Evolutionary conservation across 2,797 vertebrate genomes (phyloP), one percentile per base, ranked within the genome.

Genomic region (Chelmon rostratus): DNA sequence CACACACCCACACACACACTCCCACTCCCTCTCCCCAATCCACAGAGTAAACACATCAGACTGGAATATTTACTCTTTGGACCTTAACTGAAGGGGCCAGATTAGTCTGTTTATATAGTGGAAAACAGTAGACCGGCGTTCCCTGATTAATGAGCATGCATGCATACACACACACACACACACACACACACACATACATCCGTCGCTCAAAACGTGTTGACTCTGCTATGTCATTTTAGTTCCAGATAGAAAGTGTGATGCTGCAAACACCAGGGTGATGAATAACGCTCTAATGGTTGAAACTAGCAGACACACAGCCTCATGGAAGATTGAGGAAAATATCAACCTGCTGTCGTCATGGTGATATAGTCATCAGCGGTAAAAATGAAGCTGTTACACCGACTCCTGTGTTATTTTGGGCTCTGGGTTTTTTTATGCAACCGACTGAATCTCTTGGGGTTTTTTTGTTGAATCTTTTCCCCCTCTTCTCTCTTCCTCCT

Each of bases 71-170:
- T 86, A 87, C 71, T 73, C 50, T 79, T 33, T 75, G 68, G 73
- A 78, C 80, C 52, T 69, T 38, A 67, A 75, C 83, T 81, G 76
- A 83, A 79, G 68, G 77, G 59, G 70, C 56, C 63, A 82, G 89
- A 91, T 89, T 82, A 89, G 74, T 64, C n/a, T 85, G 85, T 90
- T 91, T 91, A 85, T 81, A 68, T 40, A 86, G 75, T 47, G 68
- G 50, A 71, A 81, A 81, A 85, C 74, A 70, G 75, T 72, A 80
- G 78, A 70, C 37, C 65, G 65, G 79, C 78, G 56, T 66, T 72
- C 18, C 16, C 49, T 56, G 67, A 80, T 78, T 90, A 85, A 87
- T 76, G 69, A 84, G 64, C 56, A 58, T 19, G 65, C 63, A 53
- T 16, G 19, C 11, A 44, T 4, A 15, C 18, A 21, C 19, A 40